Base-by-base conservation (phyloP, 2,888 invertebrate species). In the Clitarchus hookeri region DNA sequence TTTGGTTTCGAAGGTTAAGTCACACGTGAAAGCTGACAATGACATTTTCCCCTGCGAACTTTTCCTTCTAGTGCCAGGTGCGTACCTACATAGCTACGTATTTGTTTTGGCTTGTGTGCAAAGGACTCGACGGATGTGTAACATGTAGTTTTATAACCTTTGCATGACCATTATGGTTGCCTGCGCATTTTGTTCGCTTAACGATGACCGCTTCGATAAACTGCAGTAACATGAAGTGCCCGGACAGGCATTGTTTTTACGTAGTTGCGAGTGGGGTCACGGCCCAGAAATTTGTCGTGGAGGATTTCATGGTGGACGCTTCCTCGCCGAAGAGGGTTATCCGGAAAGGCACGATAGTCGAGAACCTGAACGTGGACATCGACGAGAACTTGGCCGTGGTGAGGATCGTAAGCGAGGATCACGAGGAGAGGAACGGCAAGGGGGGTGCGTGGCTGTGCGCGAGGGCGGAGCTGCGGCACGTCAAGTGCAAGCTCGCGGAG, bases 391-490 rank as follows among this genome's bases (percentile, higher is more conserved):
- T 19, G 0, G 65, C 65, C 0, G 65, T 19, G 8, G 65, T 65
- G 65, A 16, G 65, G 23, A 65, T n/a, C 8, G n/a, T 65, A 3
- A 19, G 65, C 23, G 53, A 53, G 53, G 65, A 65, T 23, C 11
- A 65, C 11, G 23, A 65, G 65, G 65, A 65, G n/a, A 48, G 48
- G 48, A 48, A 48, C 6, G 48, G 48, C 48, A 19, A 48, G 44
- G 78, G 44, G 25, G 25, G 83, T 53, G 79, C 53, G 78, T 87
- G 87, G 86, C 48, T 84, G 25, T 85, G 86, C 53, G 19, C 13
- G 26, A 44, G 84, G 27, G 6, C 26, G 25, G 27, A 85, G 36
- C 65, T 86, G 16, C 23, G 84, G 44, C 87, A 53, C 44, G 48
- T 87, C 25, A 26, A 78, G 48, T 25, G 65, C 65, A 19, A 8